Evolutionary conservation across 2,113 vertebrate genomes (phyloP).

Genomic region (Anser cygnoides): DNA sequence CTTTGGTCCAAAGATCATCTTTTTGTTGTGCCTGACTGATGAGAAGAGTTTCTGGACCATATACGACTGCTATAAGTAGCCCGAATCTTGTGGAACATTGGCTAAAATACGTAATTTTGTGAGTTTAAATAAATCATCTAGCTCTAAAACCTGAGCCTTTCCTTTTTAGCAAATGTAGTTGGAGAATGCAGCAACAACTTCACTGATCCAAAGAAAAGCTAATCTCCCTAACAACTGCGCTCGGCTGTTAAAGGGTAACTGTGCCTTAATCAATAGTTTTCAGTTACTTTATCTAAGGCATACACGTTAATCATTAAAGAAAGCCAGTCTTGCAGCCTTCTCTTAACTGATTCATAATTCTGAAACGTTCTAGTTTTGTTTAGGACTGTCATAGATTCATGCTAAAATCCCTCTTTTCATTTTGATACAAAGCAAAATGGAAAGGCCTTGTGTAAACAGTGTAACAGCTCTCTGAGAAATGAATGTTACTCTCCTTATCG

Average conservation of each 20-base stretch:
- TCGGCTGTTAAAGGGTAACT: conserved; percentile 27
- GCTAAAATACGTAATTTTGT: background rate
- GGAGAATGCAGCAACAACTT: background rate
- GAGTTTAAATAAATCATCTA: background rate
- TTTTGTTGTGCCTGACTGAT: background rate
- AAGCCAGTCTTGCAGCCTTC: background rate
- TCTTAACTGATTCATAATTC: background rate
- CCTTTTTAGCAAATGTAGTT: background rate
- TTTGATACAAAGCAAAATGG: background rate
- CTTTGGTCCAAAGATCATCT: background rate
- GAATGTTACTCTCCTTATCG: accelerated
- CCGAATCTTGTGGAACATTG: background rate
- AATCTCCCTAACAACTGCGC: background rate
- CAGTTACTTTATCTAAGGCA: conserved; percentile 17
- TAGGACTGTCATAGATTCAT: background rate
- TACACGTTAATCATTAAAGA: background rate
- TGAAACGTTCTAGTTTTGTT: background rate
- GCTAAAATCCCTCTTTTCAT: background rate
- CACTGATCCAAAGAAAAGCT: conserved; percentile 6
- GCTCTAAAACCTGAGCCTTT: background rate
- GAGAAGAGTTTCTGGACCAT: background rate
- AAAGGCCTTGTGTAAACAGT: background rate
- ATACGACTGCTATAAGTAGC: accelerated
- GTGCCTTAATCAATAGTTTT: background rate
- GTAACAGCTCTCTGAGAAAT: background rate